Evolutionary conservation across 2,888 invertebrate species (phyloP).

Genomic region (Andrena marginata): DNA sequence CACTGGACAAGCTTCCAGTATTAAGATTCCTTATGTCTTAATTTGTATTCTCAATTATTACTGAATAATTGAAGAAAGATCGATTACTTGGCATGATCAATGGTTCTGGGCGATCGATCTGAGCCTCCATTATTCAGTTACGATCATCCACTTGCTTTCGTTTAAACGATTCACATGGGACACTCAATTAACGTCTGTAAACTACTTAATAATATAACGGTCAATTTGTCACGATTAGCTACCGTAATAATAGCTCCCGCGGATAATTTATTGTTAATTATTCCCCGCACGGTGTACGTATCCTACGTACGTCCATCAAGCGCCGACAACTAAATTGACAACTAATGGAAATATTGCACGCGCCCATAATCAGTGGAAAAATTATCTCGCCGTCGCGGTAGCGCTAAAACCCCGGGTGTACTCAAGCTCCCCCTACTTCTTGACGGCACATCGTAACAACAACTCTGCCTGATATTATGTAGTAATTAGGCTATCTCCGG

Average conservation of each 20-base stretch:
- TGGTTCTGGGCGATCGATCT: constrained; percentile 32
- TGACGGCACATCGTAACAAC: constrained; percentile 45
- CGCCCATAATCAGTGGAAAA: constrained; percentile 76
- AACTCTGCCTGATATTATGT: constrained; percentile 55
- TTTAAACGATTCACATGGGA: constrained; percentile 74
- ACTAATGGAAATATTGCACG: constrained; percentile 83
- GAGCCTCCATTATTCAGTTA: constrained; percentile 51
- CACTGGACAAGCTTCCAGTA: background rate
- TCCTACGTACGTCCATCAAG: constrained; percentile 74
- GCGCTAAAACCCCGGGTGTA: constrained; percentile 59
- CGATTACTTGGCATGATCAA: constrained; percentile 37
- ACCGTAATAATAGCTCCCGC: constrained; percentile 80
- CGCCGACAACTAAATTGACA: constrained; percentile 84
- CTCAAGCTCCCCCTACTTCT: constrained; percentile 57
- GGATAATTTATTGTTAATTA: constrained; percentile 84
- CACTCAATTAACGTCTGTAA: constrained; percentile 78
- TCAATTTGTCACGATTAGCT: constrained; percentile 83
- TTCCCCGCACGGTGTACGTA: constrained; percentile 67
- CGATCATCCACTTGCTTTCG: constrained; percentile 53
- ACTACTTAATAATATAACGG: constrained; percentile 83
- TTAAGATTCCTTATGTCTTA: background rate
- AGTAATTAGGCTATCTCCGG: constrained; percentile 62
- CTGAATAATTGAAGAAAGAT: constrained; percentile 4
- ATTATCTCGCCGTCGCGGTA: constrained; percentile 73
- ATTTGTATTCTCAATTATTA: background rate